These are phyloP conservation scores for Chaetophractus vellerosus DNA, from an alignment of 2,797 vertebrate genomes.

Conservation along the genomic window DNA sequence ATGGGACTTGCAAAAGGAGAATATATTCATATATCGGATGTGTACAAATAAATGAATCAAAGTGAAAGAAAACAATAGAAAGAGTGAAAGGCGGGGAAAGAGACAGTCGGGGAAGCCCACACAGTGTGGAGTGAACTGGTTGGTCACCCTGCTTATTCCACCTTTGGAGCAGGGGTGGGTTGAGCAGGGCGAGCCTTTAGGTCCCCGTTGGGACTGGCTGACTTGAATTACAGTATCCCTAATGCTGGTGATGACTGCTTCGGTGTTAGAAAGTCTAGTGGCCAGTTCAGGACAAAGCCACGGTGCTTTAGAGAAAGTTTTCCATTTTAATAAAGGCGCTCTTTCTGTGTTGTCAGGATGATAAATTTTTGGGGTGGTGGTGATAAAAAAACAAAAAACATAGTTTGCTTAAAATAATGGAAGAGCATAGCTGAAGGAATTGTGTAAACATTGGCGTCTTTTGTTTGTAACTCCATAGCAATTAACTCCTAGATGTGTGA, in stretches of 20 bases:
- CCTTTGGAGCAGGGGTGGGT: background rate
- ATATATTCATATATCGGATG: background rate
- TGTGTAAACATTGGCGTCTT: background rate
- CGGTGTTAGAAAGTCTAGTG: background rate
- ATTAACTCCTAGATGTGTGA: background rate
- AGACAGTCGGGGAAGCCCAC: no score
- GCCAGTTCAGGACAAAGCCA: background rate
- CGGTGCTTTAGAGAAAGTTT: constrained; percentile 30
- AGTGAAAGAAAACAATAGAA: background rate
- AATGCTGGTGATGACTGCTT: background rate
- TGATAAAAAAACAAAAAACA: background rate
- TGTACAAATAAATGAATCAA: background rate
- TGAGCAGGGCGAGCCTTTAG: background rate
- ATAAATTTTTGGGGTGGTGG: background rate
- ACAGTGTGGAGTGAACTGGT: background rate
- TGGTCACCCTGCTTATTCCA: background rate
- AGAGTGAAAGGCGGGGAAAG: background rate
- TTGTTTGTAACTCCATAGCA: background rate
- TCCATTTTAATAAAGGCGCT: constrained; percentile 43
- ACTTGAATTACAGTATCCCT: background rate
- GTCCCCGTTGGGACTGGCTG: background rate
- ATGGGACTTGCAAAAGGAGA: background rate
- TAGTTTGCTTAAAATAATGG: background rate
- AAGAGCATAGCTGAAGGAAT: background rate
- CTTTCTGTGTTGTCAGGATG: constrained; percentile 62